Base-by-base conservation (phyloP, 2,113 vertebrate species). In the Oncorhynchus mykiss region DNA sequence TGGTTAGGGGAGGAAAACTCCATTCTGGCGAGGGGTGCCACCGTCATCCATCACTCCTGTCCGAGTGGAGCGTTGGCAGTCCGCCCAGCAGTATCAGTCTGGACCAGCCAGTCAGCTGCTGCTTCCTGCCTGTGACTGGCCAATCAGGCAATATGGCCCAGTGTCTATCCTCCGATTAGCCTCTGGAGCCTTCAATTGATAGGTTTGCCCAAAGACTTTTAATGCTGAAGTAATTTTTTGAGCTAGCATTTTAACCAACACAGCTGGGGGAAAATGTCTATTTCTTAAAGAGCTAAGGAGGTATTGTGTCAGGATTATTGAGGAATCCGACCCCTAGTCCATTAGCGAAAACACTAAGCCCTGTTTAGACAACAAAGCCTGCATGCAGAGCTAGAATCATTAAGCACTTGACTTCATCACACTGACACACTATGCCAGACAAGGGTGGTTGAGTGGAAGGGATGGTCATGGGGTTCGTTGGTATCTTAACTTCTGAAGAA, bases 1-100 rank as follows among this genome's bases (percentile, higher is more conserved):
- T 70, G 80, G 65, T 3, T 13, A 8, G n/a, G 2, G n/a, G 9
- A 8, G 8, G 59, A 1, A 3, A 22, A 7, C 7, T 62, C n/a
- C 59, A 22, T 84, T 69, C 45, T 75, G 67, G 75, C 76, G 68
- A 73, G 68, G 68, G 80, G 73, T 80, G 79, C 78, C 74, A 67
- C 71, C 9, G 51, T 80, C 79, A 87, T 87, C 70, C 31, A 79
- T 89, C 84, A 86, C 74, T 66, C 6, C 69, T 79, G 84, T 84
- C 85, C 77, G 74, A 29, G 73, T 22, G 14, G 73, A 74, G 78
- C 39, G 78, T 54, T 49, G 69, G 71, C 16, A n/a, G 69, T 24
- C 29, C 22, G 45, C n/a, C 20, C 68, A 49, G 34, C 20, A 1
- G 60, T 20, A 62, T 62, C 62, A 29, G 4, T 11, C n/a, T 22